These are phyloP conservation scores for Nasonia oneida DNA, from an alignment of 2,888 invertebrate species.

Conservation along the genomic window DNA sequence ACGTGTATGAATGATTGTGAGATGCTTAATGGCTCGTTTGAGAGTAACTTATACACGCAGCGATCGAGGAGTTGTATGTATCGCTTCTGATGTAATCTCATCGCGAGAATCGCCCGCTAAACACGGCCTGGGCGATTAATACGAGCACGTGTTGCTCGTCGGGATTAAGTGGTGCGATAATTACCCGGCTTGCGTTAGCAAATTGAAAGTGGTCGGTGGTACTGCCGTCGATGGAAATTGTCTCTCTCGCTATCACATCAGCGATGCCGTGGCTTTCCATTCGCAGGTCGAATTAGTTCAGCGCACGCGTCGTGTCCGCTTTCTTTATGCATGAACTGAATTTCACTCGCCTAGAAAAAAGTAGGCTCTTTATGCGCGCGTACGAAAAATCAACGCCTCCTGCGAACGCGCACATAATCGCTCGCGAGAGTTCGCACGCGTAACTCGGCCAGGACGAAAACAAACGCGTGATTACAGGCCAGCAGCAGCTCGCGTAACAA, in stretches of 20 bases:
- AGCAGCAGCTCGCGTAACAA: neutral
- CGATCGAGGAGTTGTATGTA: neutral
- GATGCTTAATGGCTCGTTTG: conserved; percentile 28
- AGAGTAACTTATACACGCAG: neutral
- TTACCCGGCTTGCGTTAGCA: neutral
- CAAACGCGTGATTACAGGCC: neutral
- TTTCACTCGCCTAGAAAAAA: conserved; percentile 18
- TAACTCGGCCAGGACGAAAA: neutral
- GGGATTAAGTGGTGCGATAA: neutral
- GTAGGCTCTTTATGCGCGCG: neutral
- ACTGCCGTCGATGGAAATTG: neutral
- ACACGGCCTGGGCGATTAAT: neutral
- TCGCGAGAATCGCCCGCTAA: neutral
- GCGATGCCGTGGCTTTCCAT: too few relatives aligned
- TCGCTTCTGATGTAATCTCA: conserved; percentile 3
- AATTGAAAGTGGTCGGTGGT: neutral
- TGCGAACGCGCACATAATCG: too few relatives aligned
- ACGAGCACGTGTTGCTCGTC: neutral
- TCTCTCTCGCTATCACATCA: neutral
- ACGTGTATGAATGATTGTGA: neutral
- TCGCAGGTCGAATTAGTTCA: neutral
- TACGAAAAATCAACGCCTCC: neutral
- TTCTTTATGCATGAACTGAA: neutral
- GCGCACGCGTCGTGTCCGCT: neutral
- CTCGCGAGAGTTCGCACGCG: neutral